phyloP scores from a whole-genome alignment of 1,140 invertebrate species.

The Pseudomyrmex flavicornis region DNA sequence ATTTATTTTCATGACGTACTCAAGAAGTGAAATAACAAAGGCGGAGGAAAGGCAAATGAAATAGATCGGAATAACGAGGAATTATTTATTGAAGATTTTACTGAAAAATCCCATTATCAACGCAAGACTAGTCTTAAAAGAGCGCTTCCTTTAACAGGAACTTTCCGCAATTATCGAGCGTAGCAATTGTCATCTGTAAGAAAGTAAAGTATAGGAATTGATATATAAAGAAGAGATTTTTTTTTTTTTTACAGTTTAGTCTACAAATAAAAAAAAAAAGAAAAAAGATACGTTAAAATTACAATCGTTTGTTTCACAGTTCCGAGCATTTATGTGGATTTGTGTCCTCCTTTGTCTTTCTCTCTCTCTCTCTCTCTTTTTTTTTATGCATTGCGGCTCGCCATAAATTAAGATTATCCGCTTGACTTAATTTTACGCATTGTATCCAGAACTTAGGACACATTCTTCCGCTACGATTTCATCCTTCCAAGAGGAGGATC shows the following conservation, averaged over 20 bases:
- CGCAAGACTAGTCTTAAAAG: conserved; percentile 16
- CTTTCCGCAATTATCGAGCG: conserved; percentile 19
- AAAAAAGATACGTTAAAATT: neutral
- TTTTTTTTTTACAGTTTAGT: neutral
- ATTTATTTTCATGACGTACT: conserved; percentile 12
- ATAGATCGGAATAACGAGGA: conserved; percentile 48
- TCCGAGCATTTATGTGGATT: conserved; percentile 3
- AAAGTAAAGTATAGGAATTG: conserved; percentile 18
- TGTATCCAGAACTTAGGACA: conserved; percentile 57
- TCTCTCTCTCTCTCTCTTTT: neutral
- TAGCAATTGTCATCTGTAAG: conserved; percentile 52
- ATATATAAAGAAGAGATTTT: neutral
- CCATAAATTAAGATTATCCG: conserved; percentile 50
- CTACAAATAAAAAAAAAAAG: neutral
- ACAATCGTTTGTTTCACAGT: neutral
- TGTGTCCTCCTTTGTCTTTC: neutral
- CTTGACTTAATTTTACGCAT: conserved; percentile 69
- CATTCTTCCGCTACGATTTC: conserved; percentile 67
- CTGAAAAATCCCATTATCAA: conserved; percentile 66
- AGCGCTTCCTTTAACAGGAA: conserved; percentile 56
- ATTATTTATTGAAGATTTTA: conserved; percentile 58
- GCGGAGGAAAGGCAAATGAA: neutral
- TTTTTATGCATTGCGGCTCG: neutral
- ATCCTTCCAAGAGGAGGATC: conserved; percentile 56
- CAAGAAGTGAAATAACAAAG: conserved; percentile 1